A percentile compares a stretch with the other conserved stretches of the same genome.
These are phyloP conservation scores for Altica lythri DNA, from an alignment of 2,888 invertebrate species.

Conservation along the genomic window DNA sequence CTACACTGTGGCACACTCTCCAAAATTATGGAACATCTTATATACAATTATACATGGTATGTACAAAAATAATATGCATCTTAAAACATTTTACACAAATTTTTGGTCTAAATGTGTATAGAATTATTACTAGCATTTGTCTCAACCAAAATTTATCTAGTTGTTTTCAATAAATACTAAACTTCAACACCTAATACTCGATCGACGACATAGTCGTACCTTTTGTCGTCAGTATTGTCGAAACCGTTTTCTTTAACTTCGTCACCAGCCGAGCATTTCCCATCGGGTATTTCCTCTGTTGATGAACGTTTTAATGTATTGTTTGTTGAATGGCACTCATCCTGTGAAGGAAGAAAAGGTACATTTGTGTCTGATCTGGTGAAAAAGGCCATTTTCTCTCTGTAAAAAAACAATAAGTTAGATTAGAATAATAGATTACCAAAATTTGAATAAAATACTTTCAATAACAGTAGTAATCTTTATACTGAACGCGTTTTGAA, in stretches of 20 bases:
- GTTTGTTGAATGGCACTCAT: constrained; percentile 59
- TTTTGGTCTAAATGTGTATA: neutral
- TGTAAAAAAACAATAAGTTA: no score
- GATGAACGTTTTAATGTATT: constrained; percentile 41
- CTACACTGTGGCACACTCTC: constrained; percentile 24
- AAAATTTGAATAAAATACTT: no score
- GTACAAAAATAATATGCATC: constrained; percentile 17
- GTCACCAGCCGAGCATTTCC: constrained; percentile 52
- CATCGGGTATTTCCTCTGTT: constrained; percentile 38
- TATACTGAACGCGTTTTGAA: no score
- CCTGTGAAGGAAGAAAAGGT: constrained; percentile 71
- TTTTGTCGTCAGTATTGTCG: constrained; percentile 3
- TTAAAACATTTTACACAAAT: constrained; percentile 1
- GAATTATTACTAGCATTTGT: no score
- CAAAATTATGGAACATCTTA: constrained; percentile 21
- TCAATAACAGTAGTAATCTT: no score
- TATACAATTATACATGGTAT: constrained; percentile 29
- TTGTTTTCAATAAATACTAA: constrained; percentile 56
- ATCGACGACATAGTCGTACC: constrained; percentile 83
- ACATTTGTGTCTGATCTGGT: constrained; percentile 79
- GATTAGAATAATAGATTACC: no score
- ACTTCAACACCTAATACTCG: constrained; percentile 85
- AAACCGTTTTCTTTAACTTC: constrained; percentile 47
- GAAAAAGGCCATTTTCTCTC: constrained; percentile 97
- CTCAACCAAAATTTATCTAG: constrained; percentile 19